These are phyloP conservation scores for Helicoverpa armigera DNA, from an alignment of 1,140 invertebrate genomes.

Conservation along the genomic window DNA sequence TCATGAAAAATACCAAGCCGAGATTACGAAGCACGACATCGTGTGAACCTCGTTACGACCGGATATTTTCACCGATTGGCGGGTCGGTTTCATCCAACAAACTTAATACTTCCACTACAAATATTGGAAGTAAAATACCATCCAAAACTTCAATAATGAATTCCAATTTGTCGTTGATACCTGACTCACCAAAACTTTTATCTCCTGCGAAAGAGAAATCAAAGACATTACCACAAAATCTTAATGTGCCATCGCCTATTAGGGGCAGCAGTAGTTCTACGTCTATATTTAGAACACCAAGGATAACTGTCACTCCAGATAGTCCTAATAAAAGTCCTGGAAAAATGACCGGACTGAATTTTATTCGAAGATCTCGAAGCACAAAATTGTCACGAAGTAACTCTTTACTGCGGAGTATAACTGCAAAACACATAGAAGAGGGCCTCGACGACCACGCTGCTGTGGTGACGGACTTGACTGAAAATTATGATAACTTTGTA, in stretches of 20 bases:
- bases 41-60: conserved; percentile 79
- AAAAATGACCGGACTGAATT: conserved; percentile 86
- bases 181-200: conserved; percentile 78
- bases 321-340: conserved; percentile 84
- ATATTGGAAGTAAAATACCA: conserved; percentile 69
- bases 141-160: conserved; percentile 77
- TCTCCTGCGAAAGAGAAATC: conserved; percentile 86
- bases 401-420: conserved; percentile 86
- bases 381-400: conserved; percentile 90
- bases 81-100: conserved; percentile 76
- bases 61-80: conserved; percentile 77
- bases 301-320: conserved; percentile 80
- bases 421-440: conserved; percentile 78
- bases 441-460: conserved; percentile 74
- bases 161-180: conserved; percentile 82
- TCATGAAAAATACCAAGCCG: conserved; percentile 70
- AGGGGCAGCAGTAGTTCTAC: conserved; percentile 80
- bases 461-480: conserved; percentile 76
- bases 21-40: conserved; percentile 80
- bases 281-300: conserved; percentile 83
- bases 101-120: conserved; percentile 75
- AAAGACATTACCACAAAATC: conserved; percentile 87
- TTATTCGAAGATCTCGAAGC: conserved; percentile 90
- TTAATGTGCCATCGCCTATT: conserved; percentile 79
- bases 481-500: conserved; percentile 81